Base-by-base conservation (phyloP, 2,888 invertebrate genomes). In the Gryllus longicercus region DNA sequence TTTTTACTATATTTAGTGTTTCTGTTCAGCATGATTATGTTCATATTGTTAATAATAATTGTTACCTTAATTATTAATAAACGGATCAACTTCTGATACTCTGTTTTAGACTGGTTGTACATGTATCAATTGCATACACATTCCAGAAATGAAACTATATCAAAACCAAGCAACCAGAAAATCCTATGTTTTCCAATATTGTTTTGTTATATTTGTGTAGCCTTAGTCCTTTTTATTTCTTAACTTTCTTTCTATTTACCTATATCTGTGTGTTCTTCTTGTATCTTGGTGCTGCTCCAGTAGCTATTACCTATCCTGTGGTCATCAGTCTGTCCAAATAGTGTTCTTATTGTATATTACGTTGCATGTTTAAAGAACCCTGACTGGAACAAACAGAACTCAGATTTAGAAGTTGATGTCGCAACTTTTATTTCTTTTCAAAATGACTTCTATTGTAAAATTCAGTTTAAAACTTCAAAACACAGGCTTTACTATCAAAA, bases 321-420 rank as follows among this genome's bases (percentile, higher is more conserved):
- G 50, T 50, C 77, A 77, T 77, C 77, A 77, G 77, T 77, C 77
- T 77, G 77, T 77, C 77, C 77, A 14, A 77, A 77, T n/a, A n/a
- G 14, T 18, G 18, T 49, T 76, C 14, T 77, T 77, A 16, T 49
- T 77, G 5, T 77, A 63, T 63, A 63, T n/a, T 63, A 11, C 38
- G 38, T 38, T 38, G 38, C 38, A 38, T 38, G 38, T 38, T 38
- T 38, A 38, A 38, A 38, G 38, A 38, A 38, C 38, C 38, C 38
- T 38, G 38, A 38, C 38, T 38, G 38, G 38, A 38, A 38, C 38
- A 38, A 38, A 38, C 38, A 38, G 38, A 38, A 38, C 38, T 38
- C 38, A 38, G 38, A 38, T 38, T 38, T 38, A 38, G 38, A 38
- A 38, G 38, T 38, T 38, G 38, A 38, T 38, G 38, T 38, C 8